Evolutionary conservation across 2,113 vertebrate species (phyloP).

Genomic region (Cheilinus undulatus): DNA sequence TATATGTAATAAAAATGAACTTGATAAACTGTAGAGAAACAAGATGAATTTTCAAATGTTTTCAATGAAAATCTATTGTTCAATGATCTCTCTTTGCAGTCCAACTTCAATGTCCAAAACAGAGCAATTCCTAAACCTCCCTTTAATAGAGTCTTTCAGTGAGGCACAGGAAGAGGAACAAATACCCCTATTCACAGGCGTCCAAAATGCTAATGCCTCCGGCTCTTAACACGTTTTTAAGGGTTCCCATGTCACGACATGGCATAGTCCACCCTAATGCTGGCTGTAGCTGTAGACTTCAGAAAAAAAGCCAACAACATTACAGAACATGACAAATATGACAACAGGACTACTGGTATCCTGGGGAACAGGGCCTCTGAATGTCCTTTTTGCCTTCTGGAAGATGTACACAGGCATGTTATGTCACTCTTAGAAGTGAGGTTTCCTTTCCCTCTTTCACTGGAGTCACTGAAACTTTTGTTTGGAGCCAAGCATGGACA

Average conservation of each 20-base stretch:
- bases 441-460: constrained; percentile 2
- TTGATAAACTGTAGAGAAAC: neutral
- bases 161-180: constrained; percentile 86
- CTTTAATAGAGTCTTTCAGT: constrained; percentile 86
- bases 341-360: constrained; percentile 66
- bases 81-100: constrained; percentile 65
- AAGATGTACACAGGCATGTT: constrained; percentile 27
- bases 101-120: constrained; percentile 79
- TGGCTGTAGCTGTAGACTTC: constrained; percentile 55
- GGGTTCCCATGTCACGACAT: constrained; percentile 86
- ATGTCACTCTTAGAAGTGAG: constrained; percentile 26
- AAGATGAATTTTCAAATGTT: constrained; percentile 32
- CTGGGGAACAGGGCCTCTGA: constrained; percentile 39
- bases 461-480: constrained; percentile 19
- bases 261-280: constrained; percentile 72
- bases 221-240: constrained; percentile 86
- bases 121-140: constrained; percentile 82
- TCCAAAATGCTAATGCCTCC: constrained; percentile 88
- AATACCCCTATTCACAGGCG: constrained; percentile 82
- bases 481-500: constrained; percentile 5
- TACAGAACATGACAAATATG: constrained; percentile 67
- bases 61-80: constrained; percentile 58
- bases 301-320: constrained; percentile 64
- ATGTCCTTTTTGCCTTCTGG: constrained; percentile 25
- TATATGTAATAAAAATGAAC: neutral